These are phyloP conservation scores for Pygmarrhopalites habei DNA, from an alignment of 1,140 invertebrate species.

Conservation along the genomic window DNA sequence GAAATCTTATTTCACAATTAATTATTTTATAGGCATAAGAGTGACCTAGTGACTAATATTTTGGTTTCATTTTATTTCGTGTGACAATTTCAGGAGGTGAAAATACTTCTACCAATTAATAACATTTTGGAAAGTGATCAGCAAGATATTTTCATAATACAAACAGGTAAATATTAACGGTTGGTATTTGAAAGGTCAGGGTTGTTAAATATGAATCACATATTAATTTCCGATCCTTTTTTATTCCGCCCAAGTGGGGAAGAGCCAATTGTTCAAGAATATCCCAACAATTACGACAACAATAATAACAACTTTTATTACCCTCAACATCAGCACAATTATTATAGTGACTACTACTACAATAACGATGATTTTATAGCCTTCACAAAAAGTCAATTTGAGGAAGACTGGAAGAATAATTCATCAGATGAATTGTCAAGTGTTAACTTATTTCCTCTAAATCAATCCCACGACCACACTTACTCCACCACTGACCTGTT, in stretches of 20 bases:
- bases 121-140: no score
- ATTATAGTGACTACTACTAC: background rate
- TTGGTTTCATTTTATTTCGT: no score
- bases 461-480: no score
- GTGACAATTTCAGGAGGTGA: no score
- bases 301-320: no score
- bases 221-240: conserved; percentile 37
- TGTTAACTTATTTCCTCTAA: background rate
- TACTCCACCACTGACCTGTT: background rate
- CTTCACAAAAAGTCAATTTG: background rate
- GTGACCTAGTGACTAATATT: no score
- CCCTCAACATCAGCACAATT: no score
- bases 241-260: conserved; percentile 26
- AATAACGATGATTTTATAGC: background rate
- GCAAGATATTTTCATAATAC: background rate
- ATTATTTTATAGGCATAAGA: no score
- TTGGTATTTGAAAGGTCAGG: background rate
- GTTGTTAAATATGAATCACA: conserved; percentile 23
- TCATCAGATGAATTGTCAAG: background rate
- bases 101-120: no score
- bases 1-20: no score
- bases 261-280: background rate
- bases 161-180: conserved; percentile 7
- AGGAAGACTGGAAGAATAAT: background rate
- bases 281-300: background rate